Base-by-base conservation (phyloP, 92 coral and sea anemone genomes). In the Blastomussa wellsi region DNA sequence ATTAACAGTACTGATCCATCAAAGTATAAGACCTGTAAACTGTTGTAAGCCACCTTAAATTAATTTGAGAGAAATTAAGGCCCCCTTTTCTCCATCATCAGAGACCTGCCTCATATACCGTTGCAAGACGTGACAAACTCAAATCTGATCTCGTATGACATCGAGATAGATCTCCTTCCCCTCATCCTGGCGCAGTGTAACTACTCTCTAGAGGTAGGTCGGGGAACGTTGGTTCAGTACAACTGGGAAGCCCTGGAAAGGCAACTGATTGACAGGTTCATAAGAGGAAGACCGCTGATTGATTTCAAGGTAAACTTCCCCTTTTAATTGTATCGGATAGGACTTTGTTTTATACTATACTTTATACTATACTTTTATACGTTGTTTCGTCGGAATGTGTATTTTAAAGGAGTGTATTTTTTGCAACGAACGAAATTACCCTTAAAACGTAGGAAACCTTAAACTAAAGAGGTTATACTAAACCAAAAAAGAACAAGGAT, bases 171-270 rank as follows among this genome's bases (percentile, higher is more conserved):
- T 86, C 85, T 95, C 19, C 83, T 95, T 36, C 98, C 94, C 39
- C 79, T 95, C 42, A 82, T 92, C 57, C 89, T 88, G 53, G 98
- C 95, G 14, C 98, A 95, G 37, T 90, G 98, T 31, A 86, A 95
- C 78, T 95, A 95, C 84, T 92, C 95, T 29, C 90, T 95, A 38
- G 90, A 90, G 51, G 93, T 93, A 78, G 98, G 98, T 80, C 87
- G 91, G 65, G 96, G 93, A 57, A 93, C 96, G 0, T 42, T 87
- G 62, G 93, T 95, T 28, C 95, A 95, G 75, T 95, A 93, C 88
- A 93, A 95, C 95, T 95, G 98, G 98, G 66, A 86, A 47, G 96
- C 92, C 7, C 86, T 95, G 48, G 94, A 95, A 76, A 90, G 98
- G 71, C 98, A 93, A 71, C 69, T 95, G 93, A 89, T 95, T 77